Base-by-base conservation (phyloP, 2,113 vertebrate genomes). In the Mungos mungo region DNA sequence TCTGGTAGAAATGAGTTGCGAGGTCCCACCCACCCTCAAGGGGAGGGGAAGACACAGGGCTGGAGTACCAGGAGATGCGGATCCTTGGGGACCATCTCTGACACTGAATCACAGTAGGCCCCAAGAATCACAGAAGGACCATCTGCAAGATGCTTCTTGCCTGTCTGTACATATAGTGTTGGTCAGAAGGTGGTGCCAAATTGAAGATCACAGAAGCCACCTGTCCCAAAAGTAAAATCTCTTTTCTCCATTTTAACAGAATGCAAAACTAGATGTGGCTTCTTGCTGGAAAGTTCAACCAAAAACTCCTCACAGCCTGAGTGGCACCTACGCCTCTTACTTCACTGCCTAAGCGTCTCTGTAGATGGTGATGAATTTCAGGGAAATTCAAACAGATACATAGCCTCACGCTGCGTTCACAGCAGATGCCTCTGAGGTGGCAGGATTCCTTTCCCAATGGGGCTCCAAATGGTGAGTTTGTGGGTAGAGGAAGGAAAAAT, bases 111-210 rank as follows among this genome's bases (percentile, higher is more conserved):
- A n/a, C 6, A 2, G 23, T 15, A 21, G 14, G 11, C 57, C 69
- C 66, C 71, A 21, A 15, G 41, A 3, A 21, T 93, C 50, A 33
- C 74, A 66, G 71, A 88, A 50, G 92, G 38, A 50, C 66, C 41
- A 14, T 54, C 38, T 31, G 18, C 12, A 16, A 83, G 50, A 76
- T 90, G 35, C 52, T 19, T 87, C 50, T 68, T 29, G 5, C 54
- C 41, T 79, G 27, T 88, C 72, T 93, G 50, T 92, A 27, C 5
- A 18, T 74, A 19, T 18, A 45, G 74, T 65, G 3, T 90, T 92
- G 79, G n/a, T 86, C 93, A 72, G 94, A 90, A 90, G 80, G 72
- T 88, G 50, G 25, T 91, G 85, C 93, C 92, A 95, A 74, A 91
- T 77, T 52, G 38, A 74, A 96, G 71, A 74, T 92, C 94, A 76